phyloP scores from a whole-genome alignment of 35 echinoderm and acorn worm genomes.

The Apostichopus californicus region DNA sequence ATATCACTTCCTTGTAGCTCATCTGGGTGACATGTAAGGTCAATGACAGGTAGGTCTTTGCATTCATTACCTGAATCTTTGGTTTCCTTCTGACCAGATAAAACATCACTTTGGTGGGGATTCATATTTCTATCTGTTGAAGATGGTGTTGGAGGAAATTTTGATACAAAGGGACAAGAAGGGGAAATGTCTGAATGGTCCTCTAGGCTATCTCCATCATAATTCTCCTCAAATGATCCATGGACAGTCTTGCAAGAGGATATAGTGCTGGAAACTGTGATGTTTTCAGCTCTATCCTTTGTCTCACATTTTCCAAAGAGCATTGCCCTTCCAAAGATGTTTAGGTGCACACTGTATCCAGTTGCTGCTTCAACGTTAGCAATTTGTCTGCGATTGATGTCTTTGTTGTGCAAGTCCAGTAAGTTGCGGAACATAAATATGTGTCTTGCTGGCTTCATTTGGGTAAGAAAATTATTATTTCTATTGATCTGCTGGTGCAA shows the following conservation, averaged over 20 bases:
- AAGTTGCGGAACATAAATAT: conserved; percentile 14
- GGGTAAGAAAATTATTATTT: conserved; percentile 31
- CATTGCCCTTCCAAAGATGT: background rate
- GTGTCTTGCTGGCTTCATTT: conserved; percentile 20
- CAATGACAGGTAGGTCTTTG: background rate
- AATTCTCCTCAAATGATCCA: background rate
- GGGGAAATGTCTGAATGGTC: background rate
- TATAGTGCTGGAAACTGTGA: background rate
- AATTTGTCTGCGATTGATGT: background rate
- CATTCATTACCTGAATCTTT: background rate
- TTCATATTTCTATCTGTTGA: background rate
- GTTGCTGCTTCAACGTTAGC: background rate
- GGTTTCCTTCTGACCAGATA: background rate
- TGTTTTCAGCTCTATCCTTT: background rate
- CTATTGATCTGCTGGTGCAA: background rate
- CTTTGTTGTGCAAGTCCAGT: background rate
- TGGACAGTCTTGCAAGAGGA: background rate
- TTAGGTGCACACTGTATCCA: background rate
- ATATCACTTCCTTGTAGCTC: background rate
- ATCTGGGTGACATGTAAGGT: background rate
- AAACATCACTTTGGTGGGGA: background rate
- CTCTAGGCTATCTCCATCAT: background rate
- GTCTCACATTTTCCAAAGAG: background rate
- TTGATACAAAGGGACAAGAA: background rate
- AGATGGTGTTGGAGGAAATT: background rate